Conservation (phyloP, 2,797 vertebrate genomes). For the Vireo griseus region DNA sequence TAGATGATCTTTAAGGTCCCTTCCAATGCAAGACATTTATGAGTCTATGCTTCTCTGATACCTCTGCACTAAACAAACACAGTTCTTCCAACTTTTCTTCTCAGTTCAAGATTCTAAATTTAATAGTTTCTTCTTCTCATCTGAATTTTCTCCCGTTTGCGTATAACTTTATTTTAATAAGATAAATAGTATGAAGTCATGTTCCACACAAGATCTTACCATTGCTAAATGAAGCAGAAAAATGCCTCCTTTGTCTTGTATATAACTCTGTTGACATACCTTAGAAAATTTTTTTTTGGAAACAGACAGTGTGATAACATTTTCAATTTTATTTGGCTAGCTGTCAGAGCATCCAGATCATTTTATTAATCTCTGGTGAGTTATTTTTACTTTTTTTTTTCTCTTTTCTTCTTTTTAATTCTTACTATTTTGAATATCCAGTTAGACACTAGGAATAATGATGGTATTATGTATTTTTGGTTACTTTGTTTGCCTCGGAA, state of each 20-base stretch:
- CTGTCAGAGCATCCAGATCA: background rate
- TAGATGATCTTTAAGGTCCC: background rate
- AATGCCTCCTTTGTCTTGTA: background rate
- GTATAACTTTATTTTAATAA: background rate
- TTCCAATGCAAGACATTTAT: background rate
- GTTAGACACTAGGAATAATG: background rate
- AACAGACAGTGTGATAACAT: background rate
- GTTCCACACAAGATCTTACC: background rate
- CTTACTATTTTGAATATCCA: background rate
- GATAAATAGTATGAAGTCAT: background rate
- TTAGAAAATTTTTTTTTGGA: background rate
- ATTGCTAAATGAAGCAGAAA: background rate
- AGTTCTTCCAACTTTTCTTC: background rate
- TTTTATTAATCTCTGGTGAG: background rate
- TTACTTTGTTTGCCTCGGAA: background rate
- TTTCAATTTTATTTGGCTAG: background rate
- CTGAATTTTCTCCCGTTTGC: background rate
- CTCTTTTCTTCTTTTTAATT: background rate
- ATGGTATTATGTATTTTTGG: background rate
- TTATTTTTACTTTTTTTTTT: accelerated
- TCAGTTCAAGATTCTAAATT: background rate
- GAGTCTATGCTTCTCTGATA: background rate
- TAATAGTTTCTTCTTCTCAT: background rate
- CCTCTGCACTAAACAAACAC: background rate
- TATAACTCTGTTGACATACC: background rate